Base-by-base conservation (phyloP, 2,113 vertebrate species). In the Salvator merianae region DNA sequence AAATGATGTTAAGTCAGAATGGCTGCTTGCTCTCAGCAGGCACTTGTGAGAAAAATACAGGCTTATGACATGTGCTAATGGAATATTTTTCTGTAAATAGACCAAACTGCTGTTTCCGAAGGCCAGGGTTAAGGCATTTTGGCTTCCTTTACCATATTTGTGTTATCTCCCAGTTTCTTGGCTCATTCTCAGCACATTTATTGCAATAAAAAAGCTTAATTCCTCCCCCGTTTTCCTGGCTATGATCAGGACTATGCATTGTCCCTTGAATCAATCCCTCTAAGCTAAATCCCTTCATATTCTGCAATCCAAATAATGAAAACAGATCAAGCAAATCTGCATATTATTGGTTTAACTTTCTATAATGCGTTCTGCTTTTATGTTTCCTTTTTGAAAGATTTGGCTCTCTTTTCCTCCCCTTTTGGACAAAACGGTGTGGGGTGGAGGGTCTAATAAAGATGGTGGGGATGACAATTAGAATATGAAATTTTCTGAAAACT, bases 21-120 rank as follows among this genome's bases (percentile, higher is more conserved):
- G 55, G 55, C 55, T 18, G 4, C 13, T 55, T 30, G 34, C 83
- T 65, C 28, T 30, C 63, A 26, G 77, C 55, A 70, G 32, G n/a
- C 47, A 36, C 18, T 5, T 2, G 59, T 32, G 28, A 71, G 14
- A 84, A 4, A 59, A 77, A 26, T 0, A 18, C 30, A 77, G 78
- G 3, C 59, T 65, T n/a, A 4, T 18, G 0, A 0, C 12, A 18
- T 66, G n/a, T 55, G 50, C 76, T 73, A 79, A 53, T 71, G 79
- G 14, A 59, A 26, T n/a, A 4, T 10, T 4, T 62, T 34, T 65
- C 2, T 0, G 0, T 20, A 72, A 88, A 86, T n/a, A 82, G 72
- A 85, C 24, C 87, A 65, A 55, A 88, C 62, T 84, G 86, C 63
- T 84, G 50, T 13, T 79, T 85, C 68, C 12, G 0, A 0, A 5